Percentiles rank a stretch among this genome's conserved stretches.
Evolutionary conservation across 2,113 vertebrate species (phyloP).

Genomic region (Podocnemis expansa): DNA sequence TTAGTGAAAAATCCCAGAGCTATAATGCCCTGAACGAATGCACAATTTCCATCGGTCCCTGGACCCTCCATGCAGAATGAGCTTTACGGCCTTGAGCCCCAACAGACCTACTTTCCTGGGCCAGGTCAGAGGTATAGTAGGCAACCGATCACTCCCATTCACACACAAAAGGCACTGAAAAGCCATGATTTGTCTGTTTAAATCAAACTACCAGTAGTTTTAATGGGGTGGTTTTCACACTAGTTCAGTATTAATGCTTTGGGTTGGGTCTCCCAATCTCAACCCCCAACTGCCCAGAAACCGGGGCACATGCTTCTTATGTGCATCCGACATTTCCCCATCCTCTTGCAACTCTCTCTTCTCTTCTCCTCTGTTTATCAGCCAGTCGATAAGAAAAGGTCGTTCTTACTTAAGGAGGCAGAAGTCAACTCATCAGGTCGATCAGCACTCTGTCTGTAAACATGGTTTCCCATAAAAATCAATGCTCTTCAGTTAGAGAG

Average conservation of each 20-base stretch:
- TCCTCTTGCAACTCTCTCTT: not conserved
- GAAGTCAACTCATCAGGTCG: conserved; percentile 98
- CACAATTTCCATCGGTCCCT: rapidly evolving
- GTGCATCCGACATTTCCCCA: not conserved
- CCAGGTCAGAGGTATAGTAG: rapidly evolving
- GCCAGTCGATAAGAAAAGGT: conserved; percentile 89
- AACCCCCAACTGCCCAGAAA: rapidly evolving
- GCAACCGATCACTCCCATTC: not conserved
- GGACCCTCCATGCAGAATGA: not conserved
- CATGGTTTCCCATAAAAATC: conserved; percentile 99
- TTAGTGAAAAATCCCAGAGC: not conserved
- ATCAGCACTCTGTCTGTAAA: conserved; percentile 99
- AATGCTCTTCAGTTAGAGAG: conserved; percentile 97
- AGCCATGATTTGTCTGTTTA: not conserved
- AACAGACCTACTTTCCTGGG: not conserved
- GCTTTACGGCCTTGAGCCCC: not conserved
- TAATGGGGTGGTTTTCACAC: not conserved
- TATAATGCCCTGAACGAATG: rapidly evolving
- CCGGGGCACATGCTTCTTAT: not conserved
- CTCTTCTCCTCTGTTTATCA: conserved; percentile 77
- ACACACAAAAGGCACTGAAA: not conserved
- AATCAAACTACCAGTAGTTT: not conserved
- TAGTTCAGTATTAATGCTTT: rapidly evolving
- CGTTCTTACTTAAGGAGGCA: conserved; percentile 95
- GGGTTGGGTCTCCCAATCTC: not conserved